Evolutionary conservation across 30 jellyfish, hydroid and myxozoan genomes (phyloP), one percentile per base, ranked within the genome.

Genomic region (Pelagia noctiluca): DNA sequence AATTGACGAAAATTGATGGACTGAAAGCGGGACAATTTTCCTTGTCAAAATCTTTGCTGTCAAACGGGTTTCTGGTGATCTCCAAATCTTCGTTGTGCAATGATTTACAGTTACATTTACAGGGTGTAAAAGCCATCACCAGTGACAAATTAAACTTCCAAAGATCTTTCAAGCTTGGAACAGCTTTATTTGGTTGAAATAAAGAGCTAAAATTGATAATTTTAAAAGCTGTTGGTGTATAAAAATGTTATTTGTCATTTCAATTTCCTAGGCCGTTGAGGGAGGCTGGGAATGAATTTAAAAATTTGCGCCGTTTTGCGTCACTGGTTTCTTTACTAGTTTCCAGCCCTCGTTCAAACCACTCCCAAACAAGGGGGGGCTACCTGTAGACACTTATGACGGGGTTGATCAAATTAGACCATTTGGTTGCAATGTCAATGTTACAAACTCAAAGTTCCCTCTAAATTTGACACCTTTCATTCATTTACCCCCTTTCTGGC

Each of bases 21-120:
- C 96, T 87, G 61, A 87, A 78, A 0, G 86, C 91, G 21, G 96
- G 96, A 67, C 73, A 54, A 78, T 87, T 78, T 32, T 87, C 96
- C 50, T 78, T 80, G 74, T 87, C 96, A 36, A 87, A 48, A 30
- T 78, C 91, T 18, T 85, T 47, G 88, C 96, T 87, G 78, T 87
- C 96, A 70, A 87, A 87, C 10, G 96, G 96, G 65, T 87, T 87
- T 72, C 91, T 35, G 26, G 96, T 87, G 46, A 87, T 47, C 30
- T 87, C 91, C n/a, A 87, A 72, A 29, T 82, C 92, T n/a, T 82
- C 92, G 12, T 67, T 60, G 10, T 82, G 92, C 65, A 82, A 50
- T 21, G 92, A 82, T 63, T 71, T 82, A n/a, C n/a, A n/a, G n/a
- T n/a, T n/a, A n/a, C n/a, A n/a, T n/a, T n/a, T n/a, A 70, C 92